Evolutionary conservation across 2,113 vertebrate species (phyloP).

Genomic region (Mesoclemmys tuberculata): DNA sequence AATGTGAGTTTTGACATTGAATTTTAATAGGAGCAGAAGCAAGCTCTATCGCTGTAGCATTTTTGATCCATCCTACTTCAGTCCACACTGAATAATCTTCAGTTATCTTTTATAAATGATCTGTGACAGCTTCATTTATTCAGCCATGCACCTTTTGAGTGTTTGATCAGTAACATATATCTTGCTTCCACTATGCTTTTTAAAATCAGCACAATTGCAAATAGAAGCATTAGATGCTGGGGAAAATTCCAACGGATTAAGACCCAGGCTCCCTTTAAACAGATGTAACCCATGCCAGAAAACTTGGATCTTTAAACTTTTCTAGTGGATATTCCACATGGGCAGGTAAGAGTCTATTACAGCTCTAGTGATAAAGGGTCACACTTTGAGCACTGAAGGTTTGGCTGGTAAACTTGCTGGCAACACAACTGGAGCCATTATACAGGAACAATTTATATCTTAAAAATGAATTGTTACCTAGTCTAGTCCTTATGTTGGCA

Average conservation of each 20-base stretch:
- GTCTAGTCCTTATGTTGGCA: neutral
- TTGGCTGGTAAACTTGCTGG: too few species aligned
- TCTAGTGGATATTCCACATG: neutral
- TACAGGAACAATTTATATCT: neutral
- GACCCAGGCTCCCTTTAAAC: neutral
- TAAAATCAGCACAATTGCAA: neutral
- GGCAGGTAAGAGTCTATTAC: neutral
- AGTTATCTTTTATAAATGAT: neutral
- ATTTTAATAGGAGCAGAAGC: neutral
- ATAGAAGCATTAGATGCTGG: neutral
- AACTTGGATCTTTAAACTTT: neutral
- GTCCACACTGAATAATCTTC: neutral
- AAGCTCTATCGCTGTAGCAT: neutral
- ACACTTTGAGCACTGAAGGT: too few species aligned
- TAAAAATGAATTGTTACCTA: neutral
- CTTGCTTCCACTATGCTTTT: neutral
- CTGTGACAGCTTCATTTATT: neutral
- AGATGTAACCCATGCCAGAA: neutral
- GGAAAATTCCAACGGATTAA: neutral
- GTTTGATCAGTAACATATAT: neutral
- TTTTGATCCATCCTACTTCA: neutral
- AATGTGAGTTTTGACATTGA: neutral
- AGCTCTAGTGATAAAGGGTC: neutral
- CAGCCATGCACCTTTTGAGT: neutral
- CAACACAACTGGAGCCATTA: neutral